A percentile compares a stretch with the other conserved stretches of the same genome.
phyloP scores from a whole-genome alignment of 2,888 invertebrate genomes.

The Tribolium freemani region DNA sequence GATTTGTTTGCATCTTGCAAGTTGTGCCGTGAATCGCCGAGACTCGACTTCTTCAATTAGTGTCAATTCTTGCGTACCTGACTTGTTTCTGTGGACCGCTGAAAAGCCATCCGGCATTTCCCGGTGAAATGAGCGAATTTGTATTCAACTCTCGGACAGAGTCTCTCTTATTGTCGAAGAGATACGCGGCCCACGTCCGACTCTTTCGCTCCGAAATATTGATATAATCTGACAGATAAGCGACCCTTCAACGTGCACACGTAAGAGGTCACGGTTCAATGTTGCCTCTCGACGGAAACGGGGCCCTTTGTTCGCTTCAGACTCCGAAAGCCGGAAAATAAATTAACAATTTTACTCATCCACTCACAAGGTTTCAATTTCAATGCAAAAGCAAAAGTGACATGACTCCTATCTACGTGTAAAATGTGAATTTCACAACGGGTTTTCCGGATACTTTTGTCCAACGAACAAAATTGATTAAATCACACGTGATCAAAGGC shows the following conservation, averaged over 20 bases:
- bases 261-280: conserved; percentile 35
- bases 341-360: not conserved
- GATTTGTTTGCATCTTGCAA: conserved; percentile 45
- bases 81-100: conserved; percentile 54
- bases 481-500: too few species aligned
- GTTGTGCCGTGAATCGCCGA: conserved; percentile 34
- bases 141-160: conserved; percentile 62
- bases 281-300: conserved; percentile 18
- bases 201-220: conserved; percentile 61
- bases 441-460: not conserved
- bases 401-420: not conserved
- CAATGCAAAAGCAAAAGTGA: not conserved
- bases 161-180: conserved; percentile 59
- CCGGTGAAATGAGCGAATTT: conserved; percentile 64
- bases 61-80: conserved; percentile 18
- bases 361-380: not conserved
- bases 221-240: conserved; percentile 66
- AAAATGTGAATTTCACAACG: not conserved
- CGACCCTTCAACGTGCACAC: conserved; percentile 49
- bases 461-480: too few species aligned
- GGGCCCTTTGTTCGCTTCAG: conserved; percentile 6
- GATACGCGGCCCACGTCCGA: conserved; percentile 65
- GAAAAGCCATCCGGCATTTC: conserved; percentile 54
- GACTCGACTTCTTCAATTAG: conserved; percentile 41
- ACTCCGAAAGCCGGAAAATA: not conserved